phyloP scores from a whole-genome alignment of 2,888 invertebrate species.

The Cryptocephalus moraei region DNA sequence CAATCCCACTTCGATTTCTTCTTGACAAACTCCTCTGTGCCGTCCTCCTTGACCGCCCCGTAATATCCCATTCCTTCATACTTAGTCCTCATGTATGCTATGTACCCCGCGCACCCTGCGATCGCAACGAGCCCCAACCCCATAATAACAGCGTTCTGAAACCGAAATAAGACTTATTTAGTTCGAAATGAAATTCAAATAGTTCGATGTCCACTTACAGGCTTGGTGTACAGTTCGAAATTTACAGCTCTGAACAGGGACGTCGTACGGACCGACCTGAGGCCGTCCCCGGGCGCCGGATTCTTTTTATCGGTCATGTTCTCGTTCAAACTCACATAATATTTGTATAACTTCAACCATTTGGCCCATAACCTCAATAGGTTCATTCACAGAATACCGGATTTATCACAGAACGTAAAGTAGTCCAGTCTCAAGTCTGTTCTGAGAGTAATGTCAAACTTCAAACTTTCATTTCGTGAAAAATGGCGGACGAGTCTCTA shows the following conservation, averaged over 20 bases:
- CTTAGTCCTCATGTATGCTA: conserved; percentile 75
- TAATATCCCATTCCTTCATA: conserved; percentile 74
- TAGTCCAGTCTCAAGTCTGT: not conserved
- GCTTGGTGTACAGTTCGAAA: conserved; percentile 82
- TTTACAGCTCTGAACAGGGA: conserved; percentile 72
- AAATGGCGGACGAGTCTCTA: conserved; percentile 23
- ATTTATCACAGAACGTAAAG: not conserved
- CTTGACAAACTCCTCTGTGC: conserved; percentile 62
- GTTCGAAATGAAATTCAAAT: not conserved
- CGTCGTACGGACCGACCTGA: conserved; percentile 63
- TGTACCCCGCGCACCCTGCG: conserved; percentile 64
- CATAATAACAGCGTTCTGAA: conserved; percentile 76
- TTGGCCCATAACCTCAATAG: conserved; percentile 3
- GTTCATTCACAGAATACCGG: not conserved
- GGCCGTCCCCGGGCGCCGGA: conserved; percentile 59
- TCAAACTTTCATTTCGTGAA: conserved; percentile 1
- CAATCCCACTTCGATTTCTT: conserved; percentile 71
- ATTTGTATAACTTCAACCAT: conserved; percentile 4
- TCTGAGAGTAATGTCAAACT: too few relatives aligned
- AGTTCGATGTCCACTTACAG: conserved; percentile 49
- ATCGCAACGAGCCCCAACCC: conserved; percentile 67
- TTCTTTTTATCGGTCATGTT: conserved; percentile 16
- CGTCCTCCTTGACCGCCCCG: conserved; percentile 67
- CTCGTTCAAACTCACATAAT: conserved; percentile 6
- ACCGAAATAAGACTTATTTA: conserved; percentile 1